phyloP scores from a whole-genome alignment of 2,888 invertebrate genomes.

The Machimus rusticus region DNA sequence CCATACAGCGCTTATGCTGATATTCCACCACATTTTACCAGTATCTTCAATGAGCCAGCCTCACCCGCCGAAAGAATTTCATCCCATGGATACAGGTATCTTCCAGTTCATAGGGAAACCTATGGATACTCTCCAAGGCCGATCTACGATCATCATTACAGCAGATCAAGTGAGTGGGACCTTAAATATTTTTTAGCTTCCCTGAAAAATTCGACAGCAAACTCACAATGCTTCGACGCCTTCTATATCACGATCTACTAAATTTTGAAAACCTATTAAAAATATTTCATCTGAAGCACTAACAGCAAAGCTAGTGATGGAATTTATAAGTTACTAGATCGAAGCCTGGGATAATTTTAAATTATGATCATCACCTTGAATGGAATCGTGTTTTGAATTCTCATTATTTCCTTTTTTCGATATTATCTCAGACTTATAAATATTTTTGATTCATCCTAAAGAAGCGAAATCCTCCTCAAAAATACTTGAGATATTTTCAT shows the following conservation, averaged over 20 bases:
- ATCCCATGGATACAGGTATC: slow-evolving; percentile 88
- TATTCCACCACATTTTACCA: slow-evolving; percentile 77
- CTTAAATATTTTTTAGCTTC: not conserved
- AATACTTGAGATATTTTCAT: slow-evolving; percentile 9
- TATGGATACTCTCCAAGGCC: slow-evolving; percentile 89
- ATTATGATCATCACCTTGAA: not conserved
- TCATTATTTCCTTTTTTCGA: not conserved
- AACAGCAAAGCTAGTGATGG: not conserved
- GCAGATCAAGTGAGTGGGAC: slow-evolving; percentile 81
- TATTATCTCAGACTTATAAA: not conserved
- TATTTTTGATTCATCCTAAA: not conserved
- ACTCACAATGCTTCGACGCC: not conserved
- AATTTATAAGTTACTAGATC: not conserved
- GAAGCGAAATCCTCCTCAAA: not conserved
- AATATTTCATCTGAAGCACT: not conserved
- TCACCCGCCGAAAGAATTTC: slow-evolving; percentile 84
- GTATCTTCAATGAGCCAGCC: slow-evolving; percentile 86
- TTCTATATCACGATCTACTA: not conserved
- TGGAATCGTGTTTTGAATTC: not conserved
- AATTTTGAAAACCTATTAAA: not conserved
- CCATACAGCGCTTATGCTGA: slow-evolving; percentile 79
- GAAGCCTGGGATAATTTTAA: not conserved
- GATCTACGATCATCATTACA: slow-evolving; percentile 87
- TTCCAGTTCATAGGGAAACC: slow-evolving; percentile 88
- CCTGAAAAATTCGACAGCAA: not conserved